These are phyloP conservation scores for Sinodicranocentrus sp. DNA, from an alignment of 2,888 invertebrate species.

Conservation along the genomic window DNA sequence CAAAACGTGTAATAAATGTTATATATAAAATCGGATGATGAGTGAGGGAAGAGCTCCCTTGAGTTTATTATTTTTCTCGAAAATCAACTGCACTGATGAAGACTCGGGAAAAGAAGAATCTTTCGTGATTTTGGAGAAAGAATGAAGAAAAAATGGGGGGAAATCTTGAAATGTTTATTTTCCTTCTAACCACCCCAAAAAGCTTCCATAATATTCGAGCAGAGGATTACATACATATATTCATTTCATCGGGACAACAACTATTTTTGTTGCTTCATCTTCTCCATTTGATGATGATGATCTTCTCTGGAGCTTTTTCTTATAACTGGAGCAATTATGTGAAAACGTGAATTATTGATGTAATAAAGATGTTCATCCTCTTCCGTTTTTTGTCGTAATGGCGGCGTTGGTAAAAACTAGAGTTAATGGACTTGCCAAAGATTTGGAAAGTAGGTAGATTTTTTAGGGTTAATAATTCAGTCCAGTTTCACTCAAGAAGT, in stretches of 20 bases:
- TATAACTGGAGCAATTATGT: slow-evolving; percentile 49
- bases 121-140: not conserved
- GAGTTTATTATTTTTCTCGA: slow-evolving; percentile 10
- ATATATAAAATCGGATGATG: no score
- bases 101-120: not conserved
- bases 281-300: slow-evolving; percentile 21
- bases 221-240: slow-evolving; percentile 17
- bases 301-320: not conserved
- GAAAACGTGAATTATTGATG: slow-evolving; percentile 62
- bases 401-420: not conserved
- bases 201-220: not conserved
- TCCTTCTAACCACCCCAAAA: slow-evolving; percentile 27
- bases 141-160: slow-evolving; percentile 16
- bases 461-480: not conserved
- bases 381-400: slow-evolving; percentile 28
- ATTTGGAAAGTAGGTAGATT: not conserved
- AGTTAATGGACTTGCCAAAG: not conserved
- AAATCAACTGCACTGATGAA: slow-evolving; percentile 19
- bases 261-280: not conserved
- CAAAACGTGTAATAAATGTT: no score
- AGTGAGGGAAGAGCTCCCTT: not conserved
- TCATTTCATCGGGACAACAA: not conserved
- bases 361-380: slow-evolving; percentile 50
- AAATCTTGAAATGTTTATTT: slow-evolving; percentile 56
- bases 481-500: not conserved